Percentiles rank a stretch among this genome's conserved stretches.
These are phyloP conservation scores for Alosa sapidissima DNA, from an alignment of 2,797 vertebrate genomes.

Conservation along the genomic window DNA sequence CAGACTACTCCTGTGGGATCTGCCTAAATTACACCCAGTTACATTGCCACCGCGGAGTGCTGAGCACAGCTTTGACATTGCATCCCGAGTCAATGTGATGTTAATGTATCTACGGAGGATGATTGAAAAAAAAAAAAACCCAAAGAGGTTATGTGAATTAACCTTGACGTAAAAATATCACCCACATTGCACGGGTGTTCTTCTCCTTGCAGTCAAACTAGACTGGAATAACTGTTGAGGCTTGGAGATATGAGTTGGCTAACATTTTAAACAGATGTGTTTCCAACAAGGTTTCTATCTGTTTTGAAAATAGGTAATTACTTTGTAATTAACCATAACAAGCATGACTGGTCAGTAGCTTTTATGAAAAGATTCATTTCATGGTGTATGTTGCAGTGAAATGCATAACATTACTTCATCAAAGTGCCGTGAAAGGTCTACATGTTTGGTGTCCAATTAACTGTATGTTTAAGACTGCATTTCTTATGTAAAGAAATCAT, in stretches of 20 bases:
- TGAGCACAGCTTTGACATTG: slow-evolving; percentile 60
- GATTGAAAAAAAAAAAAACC: slow-evolving; percentile 57
- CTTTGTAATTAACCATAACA: slow-evolving; percentile 11
- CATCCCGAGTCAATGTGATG: slow-evolving; percentile 63
- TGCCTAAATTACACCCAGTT: slow-evolving; percentile 61
- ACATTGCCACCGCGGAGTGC: slow-evolving; percentile 42
- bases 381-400: not conserved
- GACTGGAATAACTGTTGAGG: not conserved
- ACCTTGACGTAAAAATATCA: slow-evolving; percentile 61
- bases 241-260: not conserved
- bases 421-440: not conserved
- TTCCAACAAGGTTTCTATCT: not conserved
- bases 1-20: slow-evolving; percentile 60
- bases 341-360: not conserved
- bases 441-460: not conserved
- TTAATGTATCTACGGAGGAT: slow-evolving; percentile 60
- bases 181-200: slow-evolving; percentile 22
- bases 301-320: not conserved
- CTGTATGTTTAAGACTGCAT: not conserved
- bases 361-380: slow-evolving; percentile 7
- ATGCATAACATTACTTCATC: slow-evolving; percentile 18
- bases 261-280: not conserved
- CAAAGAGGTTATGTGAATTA: slow-evolving; percentile 59
- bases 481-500: not conserved
- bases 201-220: not conserved